A percentile compares a stretch with the other conserved stretches of the same genome.
Conservation (phyloP, 2,797 vertebrate species). For the Sarcoramphus papa region DNA sequence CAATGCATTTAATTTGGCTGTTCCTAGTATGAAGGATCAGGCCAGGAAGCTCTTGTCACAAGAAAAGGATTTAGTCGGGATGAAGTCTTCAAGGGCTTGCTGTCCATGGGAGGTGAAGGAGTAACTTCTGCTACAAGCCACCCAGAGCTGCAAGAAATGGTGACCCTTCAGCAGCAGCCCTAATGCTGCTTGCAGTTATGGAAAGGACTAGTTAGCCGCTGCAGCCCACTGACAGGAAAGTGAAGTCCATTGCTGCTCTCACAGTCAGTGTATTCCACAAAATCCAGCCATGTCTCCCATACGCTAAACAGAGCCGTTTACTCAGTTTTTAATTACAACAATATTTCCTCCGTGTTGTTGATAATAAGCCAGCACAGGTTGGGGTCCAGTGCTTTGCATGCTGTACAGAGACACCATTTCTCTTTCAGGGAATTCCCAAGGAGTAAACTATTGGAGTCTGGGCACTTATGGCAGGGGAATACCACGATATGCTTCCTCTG, state of each 20-base stretch:
- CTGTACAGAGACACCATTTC: not conserved
- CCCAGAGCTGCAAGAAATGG: not conserved
- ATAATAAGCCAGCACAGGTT: not conserved
- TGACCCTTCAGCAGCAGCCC: not conserved
- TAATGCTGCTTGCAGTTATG: not conserved
- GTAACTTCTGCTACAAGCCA: not conserved
- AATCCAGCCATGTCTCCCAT: not conserved
- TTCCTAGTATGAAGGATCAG: not conserved
- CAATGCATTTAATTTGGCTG: not conserved
- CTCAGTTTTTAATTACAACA: not conserved
- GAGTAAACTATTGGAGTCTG: not conserved
- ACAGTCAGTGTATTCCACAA: not conserved
- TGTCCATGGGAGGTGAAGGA: not conserved
- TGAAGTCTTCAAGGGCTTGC: not conserved
- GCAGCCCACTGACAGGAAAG: not conserved
- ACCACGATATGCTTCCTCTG: too few species aligned
- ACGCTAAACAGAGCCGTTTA: accelerated
- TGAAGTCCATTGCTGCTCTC: not conserved
- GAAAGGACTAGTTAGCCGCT: not conserved
- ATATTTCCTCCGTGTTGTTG: not conserved
- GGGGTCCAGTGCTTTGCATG: not conserved
- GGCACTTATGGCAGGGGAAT: not conserved
- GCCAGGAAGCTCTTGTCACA: not conserved
- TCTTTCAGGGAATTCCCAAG: not conserved
- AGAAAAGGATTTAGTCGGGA: not conserved